Evolutionary conservation across 2,797 vertebrate species (phyloP).

Genomic region (Trichosurus vulpecula): DNA sequence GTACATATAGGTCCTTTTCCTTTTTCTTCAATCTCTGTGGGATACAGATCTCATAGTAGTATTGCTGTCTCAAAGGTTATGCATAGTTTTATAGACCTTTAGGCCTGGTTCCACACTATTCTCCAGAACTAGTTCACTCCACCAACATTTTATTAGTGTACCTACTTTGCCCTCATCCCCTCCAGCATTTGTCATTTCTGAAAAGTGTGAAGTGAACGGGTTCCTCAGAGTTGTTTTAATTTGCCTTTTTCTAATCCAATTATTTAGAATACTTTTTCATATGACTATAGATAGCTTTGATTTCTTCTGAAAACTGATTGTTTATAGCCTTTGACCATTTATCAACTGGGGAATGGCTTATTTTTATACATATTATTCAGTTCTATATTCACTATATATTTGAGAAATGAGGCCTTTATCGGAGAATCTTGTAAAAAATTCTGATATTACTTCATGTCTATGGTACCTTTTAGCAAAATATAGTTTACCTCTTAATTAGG

Average conservation of each 20-base stretch:
- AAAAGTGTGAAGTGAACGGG: background rate
- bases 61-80: background rate
- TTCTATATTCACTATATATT: background rate
- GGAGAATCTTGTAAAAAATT: background rate
- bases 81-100: background rate
- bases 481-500: background rate
- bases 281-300: background rate
- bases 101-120: background rate
- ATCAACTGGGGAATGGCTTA: background rate
- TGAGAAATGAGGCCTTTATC: background rate
- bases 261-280: background rate
- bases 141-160: background rate
- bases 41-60: background rate
- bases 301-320: background rate
- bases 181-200: background rate
- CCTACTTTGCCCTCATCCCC: background rate
- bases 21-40: background rate
- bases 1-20: background rate
- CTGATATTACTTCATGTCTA: background rate
- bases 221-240: background rate
- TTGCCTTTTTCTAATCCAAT: background rate
- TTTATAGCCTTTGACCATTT: background rate
- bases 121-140: background rate
- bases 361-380: background rate
- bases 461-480: background rate